A percentile compares a stretch with the other conserved stretches of the same genome.
Conservation (phyloP, 2,797 vertebrate genomes). For the Sebastes aleutianus region DNA sequence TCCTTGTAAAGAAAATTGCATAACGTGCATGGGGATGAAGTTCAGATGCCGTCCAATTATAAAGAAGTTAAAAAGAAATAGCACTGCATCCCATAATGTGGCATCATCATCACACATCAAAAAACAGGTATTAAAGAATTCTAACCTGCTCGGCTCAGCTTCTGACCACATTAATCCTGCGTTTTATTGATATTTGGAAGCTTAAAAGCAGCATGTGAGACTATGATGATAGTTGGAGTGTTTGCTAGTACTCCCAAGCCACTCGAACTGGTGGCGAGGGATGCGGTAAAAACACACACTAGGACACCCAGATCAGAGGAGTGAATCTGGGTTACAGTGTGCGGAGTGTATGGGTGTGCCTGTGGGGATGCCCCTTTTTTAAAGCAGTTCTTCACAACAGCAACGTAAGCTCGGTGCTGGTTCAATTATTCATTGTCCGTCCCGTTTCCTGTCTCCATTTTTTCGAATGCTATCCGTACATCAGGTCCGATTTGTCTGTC, state of each 20-base stretch:
- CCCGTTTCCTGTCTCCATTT: conserved; percentile 17
- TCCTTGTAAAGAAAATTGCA: background rate
- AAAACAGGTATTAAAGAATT: too few relatives aligned
- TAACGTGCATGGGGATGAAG: background rate
- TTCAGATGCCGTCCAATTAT: background rate
- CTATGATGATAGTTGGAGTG: background rate
- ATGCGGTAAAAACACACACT: conserved; percentile 22
- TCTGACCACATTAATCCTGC: background rate
- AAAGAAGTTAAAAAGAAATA: background rate
- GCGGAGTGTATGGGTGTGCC: conserved; percentile 17
- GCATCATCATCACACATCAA: background rate
- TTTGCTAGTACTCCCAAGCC: background rate
- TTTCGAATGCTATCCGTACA: conserved; percentile 12
- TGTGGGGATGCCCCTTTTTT: conserved; percentile 13
- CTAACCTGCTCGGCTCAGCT: background rate
- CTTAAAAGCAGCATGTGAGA: background rate
- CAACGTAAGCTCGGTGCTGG: background rate
- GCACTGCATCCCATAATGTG: background rate
- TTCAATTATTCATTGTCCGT: conserved; percentile 52
- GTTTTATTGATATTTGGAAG: background rate
- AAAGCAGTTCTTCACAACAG: conserved; percentile 7
- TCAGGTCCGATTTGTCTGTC: conserved; percentile 9
- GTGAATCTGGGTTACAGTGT: conserved; percentile 32
- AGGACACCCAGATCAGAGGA: conserved; percentile 26
- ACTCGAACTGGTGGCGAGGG: background rate